Base-by-base conservation (phyloP, 2,888 invertebrate species). In the Colletes collaris region DNA sequence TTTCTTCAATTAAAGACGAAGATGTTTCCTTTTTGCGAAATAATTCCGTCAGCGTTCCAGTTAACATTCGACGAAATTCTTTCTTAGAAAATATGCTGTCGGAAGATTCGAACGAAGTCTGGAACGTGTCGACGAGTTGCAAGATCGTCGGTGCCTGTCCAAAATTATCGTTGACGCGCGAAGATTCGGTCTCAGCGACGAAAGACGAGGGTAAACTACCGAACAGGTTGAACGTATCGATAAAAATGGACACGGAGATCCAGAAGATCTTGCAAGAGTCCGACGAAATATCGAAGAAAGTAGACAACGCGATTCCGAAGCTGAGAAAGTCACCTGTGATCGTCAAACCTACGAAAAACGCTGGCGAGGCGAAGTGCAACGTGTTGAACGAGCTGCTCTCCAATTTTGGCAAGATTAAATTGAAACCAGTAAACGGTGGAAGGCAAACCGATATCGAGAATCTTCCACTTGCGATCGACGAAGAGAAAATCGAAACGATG, bases 301-400 rank as follows among this genome's bases (percentile, higher is more conserved):
- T 27, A 5, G 40, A 64, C 6, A 7, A 10, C 0, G 6, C n/a
- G 8, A 4, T 44, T 8, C 44, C 40, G 7, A 73, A 10, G 8
- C n/a, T 59, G 49, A 76, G 10, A 27, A 27, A 27, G 8, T 13
- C 40, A 0, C 35, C 55, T 8, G 55, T 35, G 5, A 19, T 50
- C n/a, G 7, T n/a, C n/a, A 10, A 58, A 56, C 27, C 66, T 11
- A 71, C 73, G 27, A 89, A 83, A 71, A 87, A 79, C 55, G 75
- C 77, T 13, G 83, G 86, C 0, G 89, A 91, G 35, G 88, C 74
- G 2, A 92, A 92, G 72, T 86, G 85, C 81, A 89, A 91, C 46
- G 87, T 93, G 60, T 73, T 93, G 70, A 91, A 89, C 73, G 92
- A 93, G 78, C 84, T 93, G 65, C 83, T 92, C 66, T 86, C 82